These are phyloP conservation scores for Rotaria macrura DNA, from an alignment of 2,888 invertebrate species.

Conservation along the genomic window DNA sequence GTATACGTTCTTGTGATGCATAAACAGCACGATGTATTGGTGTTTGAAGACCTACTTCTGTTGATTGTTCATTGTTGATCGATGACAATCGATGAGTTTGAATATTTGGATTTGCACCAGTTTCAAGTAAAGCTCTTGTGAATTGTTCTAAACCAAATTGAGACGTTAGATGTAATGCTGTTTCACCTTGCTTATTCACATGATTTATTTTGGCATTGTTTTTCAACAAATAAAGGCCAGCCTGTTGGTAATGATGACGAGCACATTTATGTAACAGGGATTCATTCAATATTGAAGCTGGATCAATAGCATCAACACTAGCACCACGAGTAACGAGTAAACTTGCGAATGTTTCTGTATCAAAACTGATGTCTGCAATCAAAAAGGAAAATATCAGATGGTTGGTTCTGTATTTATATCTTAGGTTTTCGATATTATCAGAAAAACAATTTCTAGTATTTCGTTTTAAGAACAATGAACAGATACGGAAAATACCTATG, in stretches of 20 bases:
- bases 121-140: conserved; percentile 60
- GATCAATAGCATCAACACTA: conserved; percentile 27
- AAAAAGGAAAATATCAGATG: too few species aligned
- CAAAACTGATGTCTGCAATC: neutral
- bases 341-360: conserved; percentile 22
- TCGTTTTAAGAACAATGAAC: too few species aligned
- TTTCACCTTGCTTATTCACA: conserved; percentile 62
- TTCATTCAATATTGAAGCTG: conserved; percentile 54
- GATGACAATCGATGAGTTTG: conserved; percentile 54
- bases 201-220: conserved; percentile 64
- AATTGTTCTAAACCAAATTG: conserved; percentile 61
- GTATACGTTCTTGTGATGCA: conserved; percentile 60
- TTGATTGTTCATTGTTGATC: conserved; percentile 34
- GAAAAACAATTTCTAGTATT: too few species aligned
- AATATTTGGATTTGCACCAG: conserved; percentile 65
- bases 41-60: conserved; percentile 56
- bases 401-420: too few species aligned
- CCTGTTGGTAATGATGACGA: conserved; percentile 58
- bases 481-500: too few species aligned
- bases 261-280: conserved; percentile 68
- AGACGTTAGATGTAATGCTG: conserved; percentile 69
- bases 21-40: conserved; percentile 73
- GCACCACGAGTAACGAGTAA: conserved; percentile 20
- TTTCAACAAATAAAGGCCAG: conserved; percentile 66
- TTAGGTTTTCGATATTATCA: too few species aligned